These are phyloP conservation scores for Antrozous pallidus DNA, from an alignment of 2,797 vertebrate genomes.

Conservation along the genomic window DNA sequence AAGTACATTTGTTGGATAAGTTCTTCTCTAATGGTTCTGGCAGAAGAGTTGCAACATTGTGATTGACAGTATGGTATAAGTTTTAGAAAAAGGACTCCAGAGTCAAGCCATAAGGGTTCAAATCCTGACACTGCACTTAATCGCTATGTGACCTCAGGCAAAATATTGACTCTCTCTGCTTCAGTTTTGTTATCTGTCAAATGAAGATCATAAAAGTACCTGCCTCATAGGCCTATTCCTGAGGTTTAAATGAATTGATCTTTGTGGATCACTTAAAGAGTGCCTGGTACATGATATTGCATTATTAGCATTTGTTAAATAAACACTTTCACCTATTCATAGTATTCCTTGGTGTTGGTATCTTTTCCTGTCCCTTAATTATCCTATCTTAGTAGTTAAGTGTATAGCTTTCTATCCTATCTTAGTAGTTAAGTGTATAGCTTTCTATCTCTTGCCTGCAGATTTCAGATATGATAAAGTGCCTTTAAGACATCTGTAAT, in stretches of 20 bases:
- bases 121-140: not conserved
- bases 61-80: not conserved
- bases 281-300: not conserved
- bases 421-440: not conserved
- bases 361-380: not conserved
- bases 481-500: not conserved
- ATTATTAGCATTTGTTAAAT: not conserved
- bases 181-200: not conserved
- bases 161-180: not conserved
- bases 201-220: not conserved
- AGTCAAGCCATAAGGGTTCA: not conserved
- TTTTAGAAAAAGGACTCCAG: not conserved
- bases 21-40: not conserved
- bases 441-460: not conserved
- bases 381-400: not conserved
- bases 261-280: not conserved
- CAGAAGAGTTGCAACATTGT: not conserved
- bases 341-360: not conserved
- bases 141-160: not conserved
- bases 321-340: not conserved
- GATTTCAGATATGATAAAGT: not conserved
- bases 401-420: not conserved
- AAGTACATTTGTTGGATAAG: not conserved
- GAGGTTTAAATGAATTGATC: not conserved
- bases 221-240: no score